A percentile compares a stretch with the other conserved stretches of the same genome.
phyloP scores from a whole-genome alignment of 2,888 invertebrate species.

The Ophion costatus region DNA sequence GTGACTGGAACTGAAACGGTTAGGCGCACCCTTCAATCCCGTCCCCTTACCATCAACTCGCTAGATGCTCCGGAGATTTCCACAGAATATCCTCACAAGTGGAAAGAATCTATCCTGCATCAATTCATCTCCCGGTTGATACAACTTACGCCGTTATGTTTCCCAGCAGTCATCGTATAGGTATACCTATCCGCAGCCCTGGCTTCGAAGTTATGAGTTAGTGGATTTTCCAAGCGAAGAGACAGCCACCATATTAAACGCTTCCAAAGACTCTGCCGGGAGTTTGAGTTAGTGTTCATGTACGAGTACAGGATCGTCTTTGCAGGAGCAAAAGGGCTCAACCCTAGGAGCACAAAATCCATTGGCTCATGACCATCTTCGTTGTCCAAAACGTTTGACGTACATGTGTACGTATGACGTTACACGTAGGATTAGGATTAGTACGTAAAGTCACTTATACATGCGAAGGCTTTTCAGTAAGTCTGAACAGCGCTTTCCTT shows the following conservation, averaged over 20 bases:
- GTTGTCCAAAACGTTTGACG: background rate
- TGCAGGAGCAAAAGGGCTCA: background rate
- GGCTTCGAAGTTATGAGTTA: constrained; percentile 74
- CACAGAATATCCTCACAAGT: background rate
- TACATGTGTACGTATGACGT: background rate
- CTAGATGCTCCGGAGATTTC: background rate
- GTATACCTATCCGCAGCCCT: background rate
- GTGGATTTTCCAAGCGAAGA: constrained; percentile 70
- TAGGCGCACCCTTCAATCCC: constrained; percentile 53
- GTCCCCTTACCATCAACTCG: constrained; percentile 38
- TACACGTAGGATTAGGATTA: background rate
- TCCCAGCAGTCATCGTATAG: background rate
- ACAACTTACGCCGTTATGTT: constrained; percentile 3
- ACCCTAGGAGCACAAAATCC: background rate
- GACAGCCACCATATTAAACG: constrained; percentile 78
- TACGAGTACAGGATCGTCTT: background rate
- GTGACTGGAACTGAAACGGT: constrained; percentile 33
- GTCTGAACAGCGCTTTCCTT: constrained; percentile 34
- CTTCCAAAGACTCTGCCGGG: constrained; percentile 63
- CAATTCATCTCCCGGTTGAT: background rate
- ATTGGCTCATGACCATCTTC: constrained; percentile 1
- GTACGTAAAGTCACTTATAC: background rate
- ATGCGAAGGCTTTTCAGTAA: background rate
- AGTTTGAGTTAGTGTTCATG: constrained; percentile 15
- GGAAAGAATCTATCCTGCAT: background rate